phyloP scores from a whole-genome alignment of 1,140 invertebrate genomes.

The Pomacea maculata region DNA sequence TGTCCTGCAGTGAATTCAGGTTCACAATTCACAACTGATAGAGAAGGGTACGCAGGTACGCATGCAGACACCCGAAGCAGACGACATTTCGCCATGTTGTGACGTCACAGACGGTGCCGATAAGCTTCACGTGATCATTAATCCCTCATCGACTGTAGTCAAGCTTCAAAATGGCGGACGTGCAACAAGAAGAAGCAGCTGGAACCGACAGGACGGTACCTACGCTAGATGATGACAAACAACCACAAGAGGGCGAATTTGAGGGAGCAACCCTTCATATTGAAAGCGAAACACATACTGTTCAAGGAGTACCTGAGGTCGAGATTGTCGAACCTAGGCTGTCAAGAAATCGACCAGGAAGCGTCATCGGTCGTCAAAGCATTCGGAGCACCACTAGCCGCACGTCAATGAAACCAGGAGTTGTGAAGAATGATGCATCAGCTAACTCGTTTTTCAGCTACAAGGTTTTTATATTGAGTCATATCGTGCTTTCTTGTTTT shows the following conservation, averaged over 20 bases:
- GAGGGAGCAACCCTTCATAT: slow-evolving; percentile 49
- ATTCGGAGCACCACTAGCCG: slow-evolving; percentile 35
- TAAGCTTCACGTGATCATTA: neutral
- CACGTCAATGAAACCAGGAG: slow-evolving; percentile 46
- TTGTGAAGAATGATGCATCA: slow-evolving; percentile 35
- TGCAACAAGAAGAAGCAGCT: neutral
- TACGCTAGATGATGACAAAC: slow-evolving; percentile 44
- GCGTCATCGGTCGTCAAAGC: slow-evolving; percentile 44
- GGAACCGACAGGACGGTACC: neutral
- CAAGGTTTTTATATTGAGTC: slow-evolving; percentile 40
- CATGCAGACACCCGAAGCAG: neutral
- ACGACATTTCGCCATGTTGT: neutral
- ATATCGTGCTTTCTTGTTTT: neutral
- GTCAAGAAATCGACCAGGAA: slow-evolving; percentile 46
- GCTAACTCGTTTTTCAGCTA: slow-evolving; percentile 46
- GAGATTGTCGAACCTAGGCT: slow-evolving; percentile 29
- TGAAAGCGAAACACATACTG: slow-evolving; percentile 28
- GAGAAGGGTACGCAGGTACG: no score
- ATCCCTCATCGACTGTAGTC: neutral
- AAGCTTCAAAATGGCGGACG: slow-evolving; percentile 29
- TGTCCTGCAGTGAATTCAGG: no score
- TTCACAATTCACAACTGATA: no score
- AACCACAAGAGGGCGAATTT: slow-evolving; percentile 35
- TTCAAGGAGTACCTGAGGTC: slow-evolving; percentile 23
- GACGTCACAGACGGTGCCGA: neutral